phyloP scores from a whole-genome alignment of 2,888 invertebrate genomes.

The Sinopyrophorus schimmeli region DNA sequence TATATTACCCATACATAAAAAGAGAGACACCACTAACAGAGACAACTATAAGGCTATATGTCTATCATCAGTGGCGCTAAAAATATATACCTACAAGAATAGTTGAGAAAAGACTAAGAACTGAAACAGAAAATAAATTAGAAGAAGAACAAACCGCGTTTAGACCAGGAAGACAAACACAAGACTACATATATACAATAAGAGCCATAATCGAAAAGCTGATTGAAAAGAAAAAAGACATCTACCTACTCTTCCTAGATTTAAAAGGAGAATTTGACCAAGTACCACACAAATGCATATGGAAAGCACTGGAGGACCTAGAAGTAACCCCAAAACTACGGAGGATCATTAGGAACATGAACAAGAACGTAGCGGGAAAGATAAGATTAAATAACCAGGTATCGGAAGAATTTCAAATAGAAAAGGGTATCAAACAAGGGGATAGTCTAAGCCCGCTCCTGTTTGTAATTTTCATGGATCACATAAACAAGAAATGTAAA shows the following conservation, averaged over 20 bases:
- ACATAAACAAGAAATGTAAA: background rate
- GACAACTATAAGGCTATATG: conserved; percentile 4
- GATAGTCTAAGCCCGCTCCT: conserved; percentile 1
- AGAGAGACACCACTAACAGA: background rate
- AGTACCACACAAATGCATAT: conserved; percentile 1
- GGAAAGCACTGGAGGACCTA: no score
- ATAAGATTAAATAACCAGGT: background rate
- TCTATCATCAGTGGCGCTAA: background rate
- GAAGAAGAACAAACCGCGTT: conserved; percentile 6
- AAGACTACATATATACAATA: background rate
- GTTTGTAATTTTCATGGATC: background rate
- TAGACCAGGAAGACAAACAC: conserved; percentile 1
- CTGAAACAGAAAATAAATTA: conserved; percentile 1
- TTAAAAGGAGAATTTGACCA: background rate
- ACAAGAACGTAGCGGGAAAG: background rate
- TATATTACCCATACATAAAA: conserved; percentile 3
- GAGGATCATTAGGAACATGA: background rate
- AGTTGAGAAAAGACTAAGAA: conserved; percentile 2
- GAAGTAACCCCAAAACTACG: background rate
- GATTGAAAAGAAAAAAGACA: background rate
- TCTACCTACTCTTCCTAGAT: conserved; percentile 3
- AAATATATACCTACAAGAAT: conserved; percentile 5
- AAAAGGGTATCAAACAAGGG: conserved; percentile 1
- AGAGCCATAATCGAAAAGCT: conserved; percentile 1
- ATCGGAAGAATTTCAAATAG: background rate